A percentile compares a stretch with the other conserved stretches of the same genome.
Conservation (phyloP, 2,113 vertebrate species). For the Callipepla californica region DNA sequence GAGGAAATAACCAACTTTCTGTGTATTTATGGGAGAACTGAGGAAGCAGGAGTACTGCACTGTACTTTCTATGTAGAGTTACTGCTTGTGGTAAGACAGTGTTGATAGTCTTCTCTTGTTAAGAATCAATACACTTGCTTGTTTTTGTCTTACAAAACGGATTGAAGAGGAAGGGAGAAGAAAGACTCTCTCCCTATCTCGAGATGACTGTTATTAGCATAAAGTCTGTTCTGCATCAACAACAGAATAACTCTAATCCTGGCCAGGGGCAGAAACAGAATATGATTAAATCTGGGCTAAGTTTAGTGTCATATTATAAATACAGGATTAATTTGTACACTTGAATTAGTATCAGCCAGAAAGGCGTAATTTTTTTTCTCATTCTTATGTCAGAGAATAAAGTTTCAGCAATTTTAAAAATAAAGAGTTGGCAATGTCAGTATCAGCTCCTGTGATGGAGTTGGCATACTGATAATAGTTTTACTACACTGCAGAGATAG, state of each 20-base stretch:
- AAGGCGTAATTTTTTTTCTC: background rate
- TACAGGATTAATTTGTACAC: background rate
- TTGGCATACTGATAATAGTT: background rate
- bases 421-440: background rate
- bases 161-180: background rate
- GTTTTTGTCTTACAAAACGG: background rate
- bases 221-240: slow-evolving; percentile 28
- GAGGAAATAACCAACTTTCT: background rate
- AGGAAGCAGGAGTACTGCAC: background rate
- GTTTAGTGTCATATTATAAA: background rate
- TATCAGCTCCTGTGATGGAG: background rate
- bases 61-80: background rate
- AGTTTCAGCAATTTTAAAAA: background rate
- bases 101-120: background rate
- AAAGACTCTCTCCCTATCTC: background rate
- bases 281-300: background rate
- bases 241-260: background rate
- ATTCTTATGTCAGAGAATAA: background rate
- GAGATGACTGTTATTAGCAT: slow-evolving; percentile 43
- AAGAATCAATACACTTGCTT: background rate
- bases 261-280: background rate
- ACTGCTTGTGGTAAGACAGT: background rate
- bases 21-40: background rate
- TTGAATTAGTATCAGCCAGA: background rate
- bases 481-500: background rate